Evolutionary conservation across 2,113 vertebrate genomes (phyloP).

Genomic region (Tychaedon coryphoeus): DNA sequence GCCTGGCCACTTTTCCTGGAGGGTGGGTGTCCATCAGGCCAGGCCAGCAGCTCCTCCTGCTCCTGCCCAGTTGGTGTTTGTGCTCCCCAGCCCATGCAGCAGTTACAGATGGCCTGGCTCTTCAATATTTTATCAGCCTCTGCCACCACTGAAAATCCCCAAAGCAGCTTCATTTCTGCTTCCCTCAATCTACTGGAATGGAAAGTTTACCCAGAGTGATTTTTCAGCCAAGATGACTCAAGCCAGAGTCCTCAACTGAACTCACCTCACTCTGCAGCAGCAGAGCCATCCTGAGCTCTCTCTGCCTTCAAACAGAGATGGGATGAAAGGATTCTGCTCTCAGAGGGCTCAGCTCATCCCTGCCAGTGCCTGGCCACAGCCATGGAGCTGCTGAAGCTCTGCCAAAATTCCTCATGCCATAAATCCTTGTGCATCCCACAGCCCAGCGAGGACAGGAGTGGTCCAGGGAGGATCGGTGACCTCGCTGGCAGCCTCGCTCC

Average conservation of each 20-base stretch:
- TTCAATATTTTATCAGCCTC: slow-evolving; percentile 44
- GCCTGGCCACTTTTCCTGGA: neutral
- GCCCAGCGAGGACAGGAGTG: neutral
- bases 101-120: neutral
- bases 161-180: neutral
- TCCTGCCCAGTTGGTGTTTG: neutral
- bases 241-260: slow-evolving; percentile 47
- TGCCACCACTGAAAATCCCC: neutral
- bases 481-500: neutral
- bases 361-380: neutral
- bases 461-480: neutral
- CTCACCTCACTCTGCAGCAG: neutral
- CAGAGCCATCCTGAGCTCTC: neutral
- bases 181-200: neutral
- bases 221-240: slow-evolving; percentile 15
- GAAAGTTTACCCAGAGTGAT: slow-evolving; percentile 31
- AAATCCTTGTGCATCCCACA: neutral
- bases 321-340: neutral
- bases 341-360: neutral
- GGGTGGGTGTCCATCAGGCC: neutral
- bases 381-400: neutral
- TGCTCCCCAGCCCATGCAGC: neutral
- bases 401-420: neutral
- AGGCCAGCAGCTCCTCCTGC: neutral
- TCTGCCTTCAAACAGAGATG: neutral